Base-by-base conservation (phyloP, 2,888 invertebrate genomes). In the Nomada ruficornis region DNA sequence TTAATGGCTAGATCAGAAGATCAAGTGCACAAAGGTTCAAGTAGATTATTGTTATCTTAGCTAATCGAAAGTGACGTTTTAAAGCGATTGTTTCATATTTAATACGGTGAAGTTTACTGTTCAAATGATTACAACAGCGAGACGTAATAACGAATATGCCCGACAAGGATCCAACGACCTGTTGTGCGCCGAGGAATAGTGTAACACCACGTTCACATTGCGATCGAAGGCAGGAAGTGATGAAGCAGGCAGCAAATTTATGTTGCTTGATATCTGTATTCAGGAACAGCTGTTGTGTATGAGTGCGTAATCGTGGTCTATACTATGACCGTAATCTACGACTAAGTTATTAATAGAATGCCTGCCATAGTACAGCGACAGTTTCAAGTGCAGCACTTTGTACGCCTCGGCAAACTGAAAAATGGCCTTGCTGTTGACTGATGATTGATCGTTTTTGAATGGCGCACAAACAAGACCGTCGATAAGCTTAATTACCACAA, bases 281-380 rank as follows among this genome's bases (percentile, higher is more conserved):
- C 63, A 55, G 52, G 57, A 59, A 59, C 63, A 65, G 71, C 59
- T 50, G 55, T 76, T 76, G 68, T 76, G 57, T 69, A 69, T 47
- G 77, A 54, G 23, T 57, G 65, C 42, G 71, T 67, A 62, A 71
- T 71, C 70, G 67, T 57, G 50, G 57, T 67, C 55, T 70, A 63
- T 50, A 52, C 57, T 70, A 55, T 23, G 60, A 47, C 82, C 42
- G 44, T 67, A 75, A 80, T 75, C 70, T 82, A 71, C 81, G 82
- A 67, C 55, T 52, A 26, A 71, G 80, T 71, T 82, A 82, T 80
- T 75, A 82, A 80, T 82, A 82, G 82, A 75, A 26, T 29, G 50
- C 65, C 44, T 70, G 70, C 59, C 60, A 60, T 70, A 62, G 80
- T 65, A 54, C 65, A 81, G 75, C 18, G 67, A 29, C 42, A 54